Percentiles rank a stretch among this genome's conserved stretches.
Conservation (phyloP, 1,140 invertebrate genomes). For the Dendroctonus ponderosae region DNA sequence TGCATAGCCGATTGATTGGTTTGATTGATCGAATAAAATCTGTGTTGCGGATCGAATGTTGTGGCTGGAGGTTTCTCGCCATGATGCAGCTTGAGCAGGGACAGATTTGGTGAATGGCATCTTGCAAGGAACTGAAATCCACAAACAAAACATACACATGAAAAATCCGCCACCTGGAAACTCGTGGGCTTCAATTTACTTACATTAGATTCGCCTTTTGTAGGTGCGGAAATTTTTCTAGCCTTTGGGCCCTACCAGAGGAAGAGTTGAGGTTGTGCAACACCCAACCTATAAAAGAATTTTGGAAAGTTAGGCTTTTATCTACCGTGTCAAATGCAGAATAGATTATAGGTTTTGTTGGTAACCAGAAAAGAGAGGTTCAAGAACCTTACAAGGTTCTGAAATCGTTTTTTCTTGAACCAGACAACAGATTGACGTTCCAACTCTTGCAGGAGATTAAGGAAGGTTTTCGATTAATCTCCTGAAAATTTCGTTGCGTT, state of each 20-base stretch:
- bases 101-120: conserved; percentile 37
- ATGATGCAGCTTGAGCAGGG: conserved; percentile 36
- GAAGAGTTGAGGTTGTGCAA: conserved; percentile 38
- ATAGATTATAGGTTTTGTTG: too few species aligned
- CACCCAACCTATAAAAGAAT: conserved; percentile 39
- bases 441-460: too few species aligned
- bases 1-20: neutral
- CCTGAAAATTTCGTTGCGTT: too few species aligned
- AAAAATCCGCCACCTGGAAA: neutral
- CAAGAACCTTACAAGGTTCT: too few species aligned
- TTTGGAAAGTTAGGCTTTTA: too few species aligned
- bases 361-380: too few species aligned
- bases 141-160: conserved; percentile 6
- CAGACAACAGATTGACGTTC: too few species aligned
- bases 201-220: conserved; percentile 41
- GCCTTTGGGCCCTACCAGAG: conserved; percentile 30
- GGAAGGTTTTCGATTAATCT: too few species aligned
- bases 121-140: conserved; percentile 39
- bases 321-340: too few species aligned
- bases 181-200: conserved; percentile 16
- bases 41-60: neutral
- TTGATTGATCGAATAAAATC: neutral
- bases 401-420: too few species aligned
- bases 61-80: conserved; percentile 38
- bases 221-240: conserved; percentile 39